A percentile compares a stretch with the other conserved stretches of the same genome.
phyloP scores from a whole-genome alignment of 2,113 vertebrate species.

The Hepsetus odoe region DNA sequence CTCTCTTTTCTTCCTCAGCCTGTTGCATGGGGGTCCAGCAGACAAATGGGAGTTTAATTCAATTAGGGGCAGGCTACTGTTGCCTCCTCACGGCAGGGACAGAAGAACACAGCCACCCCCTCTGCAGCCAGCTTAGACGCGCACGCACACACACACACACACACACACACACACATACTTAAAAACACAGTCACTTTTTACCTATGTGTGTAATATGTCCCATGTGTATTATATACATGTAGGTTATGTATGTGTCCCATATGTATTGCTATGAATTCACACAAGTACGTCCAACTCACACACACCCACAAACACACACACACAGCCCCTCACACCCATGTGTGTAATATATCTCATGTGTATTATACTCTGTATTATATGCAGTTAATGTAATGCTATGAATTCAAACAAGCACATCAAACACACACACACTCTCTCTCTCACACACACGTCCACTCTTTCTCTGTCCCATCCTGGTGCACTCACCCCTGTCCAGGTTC shows the following conservation, averaged over 20 bases:
- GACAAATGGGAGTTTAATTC: slow-evolving; percentile 97
- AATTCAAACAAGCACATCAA: not conserved
- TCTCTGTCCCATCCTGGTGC: not conserved
- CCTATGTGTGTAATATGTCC: no score
- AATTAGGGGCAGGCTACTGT: slow-evolving; percentile 90
- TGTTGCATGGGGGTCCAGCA: slow-evolving; percentile 88
- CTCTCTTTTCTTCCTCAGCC: slow-evolving; percentile 66
- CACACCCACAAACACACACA: slow-evolving; percentile 30
- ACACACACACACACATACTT: slow-evolving; percentile 2
- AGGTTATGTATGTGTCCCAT: no score
- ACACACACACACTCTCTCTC: not conserved
- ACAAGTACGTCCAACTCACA: slow-evolving; percentile 15
- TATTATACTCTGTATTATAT: no score
- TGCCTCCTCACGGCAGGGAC: slow-evolving; percentile 87
- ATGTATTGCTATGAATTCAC: not conserved
- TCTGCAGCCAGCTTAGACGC: slow-evolving; percentile 38
- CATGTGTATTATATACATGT: not conserved
- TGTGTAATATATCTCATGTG: no score
- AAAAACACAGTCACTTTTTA: slow-evolving; percentile 1
- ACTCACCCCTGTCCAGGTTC: slow-evolving; percentile 53
- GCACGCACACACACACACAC: slow-evolving; percentile 25
- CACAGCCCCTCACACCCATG: slow-evolving; percentile 34
- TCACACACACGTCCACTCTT: not conserved
- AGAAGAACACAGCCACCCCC: slow-evolving; percentile 79
- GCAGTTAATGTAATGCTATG: no score